Conservation (phyloP, 2,888 invertebrate genomes). For the Lymantria monacha region DNA sequence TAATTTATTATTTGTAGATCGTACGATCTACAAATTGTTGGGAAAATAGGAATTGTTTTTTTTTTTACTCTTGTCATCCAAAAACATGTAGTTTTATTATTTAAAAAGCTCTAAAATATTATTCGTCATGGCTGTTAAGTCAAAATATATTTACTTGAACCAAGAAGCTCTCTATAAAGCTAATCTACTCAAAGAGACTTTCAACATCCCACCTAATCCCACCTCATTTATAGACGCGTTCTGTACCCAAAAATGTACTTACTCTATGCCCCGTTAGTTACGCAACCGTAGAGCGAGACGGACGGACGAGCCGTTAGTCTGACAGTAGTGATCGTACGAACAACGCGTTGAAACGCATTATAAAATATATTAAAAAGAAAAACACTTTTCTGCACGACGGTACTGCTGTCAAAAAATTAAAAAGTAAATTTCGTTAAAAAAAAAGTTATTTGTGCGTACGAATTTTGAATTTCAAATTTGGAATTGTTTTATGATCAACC, state of each 20-base stretch:
- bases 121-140: too few relatives aligned
- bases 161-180: not conserved
- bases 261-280: constrained; percentile 79
- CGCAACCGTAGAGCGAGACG: constrained; percentile 68
- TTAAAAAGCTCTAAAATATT: too few relatives aligned
- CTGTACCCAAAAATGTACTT: constrained; percentile 58
- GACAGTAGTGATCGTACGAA: constrained; percentile 60
- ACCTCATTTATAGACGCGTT: constrained; percentile 39
- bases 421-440: constrained; percentile 1
- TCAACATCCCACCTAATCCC: constrained; percentile 9
- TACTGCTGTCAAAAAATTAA: constrained; percentile 31
- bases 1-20: too few relatives aligned
- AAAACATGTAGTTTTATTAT: too few relatives aligned
- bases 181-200: not conserved
- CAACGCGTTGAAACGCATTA: constrained; percentile 47
- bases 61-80: too few relatives aligned
- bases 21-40: too few relatives aligned
- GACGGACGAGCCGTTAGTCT: constrained; percentile 62
- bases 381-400: constrained; percentile 37
- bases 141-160: not conserved
- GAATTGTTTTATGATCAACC: not conserved
- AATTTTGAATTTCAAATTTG: constrained; percentile 5
- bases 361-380: constrained; percentile 31
- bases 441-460: constrained; percentile 6
- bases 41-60: too few relatives aligned